Conservation (phyloP, 2,797 vertebrate species). For the Epinephelus malabaricus region DNA sequence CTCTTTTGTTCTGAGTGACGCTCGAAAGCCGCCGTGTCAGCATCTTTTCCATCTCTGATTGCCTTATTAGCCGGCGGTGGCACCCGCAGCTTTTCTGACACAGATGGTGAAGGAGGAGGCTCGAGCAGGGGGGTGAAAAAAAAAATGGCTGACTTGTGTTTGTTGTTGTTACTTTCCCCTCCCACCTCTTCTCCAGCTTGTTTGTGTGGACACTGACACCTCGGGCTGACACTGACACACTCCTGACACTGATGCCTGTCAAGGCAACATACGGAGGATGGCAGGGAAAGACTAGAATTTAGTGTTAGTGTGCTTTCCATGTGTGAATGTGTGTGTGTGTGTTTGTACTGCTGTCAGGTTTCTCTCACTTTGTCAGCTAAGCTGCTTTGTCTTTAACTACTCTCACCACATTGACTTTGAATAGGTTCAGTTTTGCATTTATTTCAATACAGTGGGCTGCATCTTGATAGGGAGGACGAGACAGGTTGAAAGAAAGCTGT, state of each 20-base stretch:
- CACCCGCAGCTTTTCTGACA: conserved; percentile 86
- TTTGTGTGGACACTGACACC: conserved; percentile 87
- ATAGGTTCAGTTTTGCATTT: conserved; percentile 68
- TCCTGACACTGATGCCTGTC: conserved; percentile 85
- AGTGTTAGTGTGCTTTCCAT: conserved; percentile 45
- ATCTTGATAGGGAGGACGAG: conserved; percentile 40
- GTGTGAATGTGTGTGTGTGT: conserved; percentile 45
- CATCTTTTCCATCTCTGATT: conserved; percentile 90
- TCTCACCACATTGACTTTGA: conserved; percentile 77
- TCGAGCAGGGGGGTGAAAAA: conserved; percentile 28
- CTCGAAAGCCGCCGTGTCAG: conserved; percentile 88
- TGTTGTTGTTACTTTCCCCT: conserved; percentile 80
- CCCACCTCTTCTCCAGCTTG: conserved; percentile 74
- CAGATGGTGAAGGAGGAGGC: conserved; percentile 85
- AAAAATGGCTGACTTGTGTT: conserved; percentile 82
- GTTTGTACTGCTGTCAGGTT: conserved; percentile 79
- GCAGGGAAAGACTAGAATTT: conserved; percentile 69
- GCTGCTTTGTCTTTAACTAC: conserved; percentile 73
- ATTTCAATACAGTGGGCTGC: conserved; percentile 55
- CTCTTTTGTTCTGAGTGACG: conserved; percentile 88
- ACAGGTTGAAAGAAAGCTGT: conserved; percentile 39
- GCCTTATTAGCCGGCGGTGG: conserved; percentile 89
- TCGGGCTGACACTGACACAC: conserved; percentile 82
- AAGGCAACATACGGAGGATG: conserved; percentile 77
- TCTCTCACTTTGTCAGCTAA: conserved; percentile 72